phyloP scores from a whole-genome alignment of 1,140 invertebrate genomes.

The Phthorimaea operculella region DNA sequence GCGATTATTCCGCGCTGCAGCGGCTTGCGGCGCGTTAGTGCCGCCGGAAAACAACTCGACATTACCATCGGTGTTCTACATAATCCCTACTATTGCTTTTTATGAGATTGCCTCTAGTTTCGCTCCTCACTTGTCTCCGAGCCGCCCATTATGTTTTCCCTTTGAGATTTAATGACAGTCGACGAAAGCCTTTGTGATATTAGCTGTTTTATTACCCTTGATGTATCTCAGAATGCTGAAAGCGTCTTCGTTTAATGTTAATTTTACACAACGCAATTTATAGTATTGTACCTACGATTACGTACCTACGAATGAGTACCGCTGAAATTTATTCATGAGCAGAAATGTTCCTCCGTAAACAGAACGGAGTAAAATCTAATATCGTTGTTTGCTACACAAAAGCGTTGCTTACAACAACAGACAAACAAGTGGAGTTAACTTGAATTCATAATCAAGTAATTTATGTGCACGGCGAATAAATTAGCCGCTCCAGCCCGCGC shows the following conservation, averaged over 20 bases:
- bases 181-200: slow-evolving; percentile 3
- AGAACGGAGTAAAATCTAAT: slow-evolving; percentile 26
- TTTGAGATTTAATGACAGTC: slow-evolving; percentile 6
- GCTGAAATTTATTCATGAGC: slow-evolving; percentile 6
- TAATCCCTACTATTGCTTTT: slow-evolving; percentile 58
- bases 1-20: slow-evolving; percentile 66
- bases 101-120: slow-evolving; percentile 45
- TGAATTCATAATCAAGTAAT: slow-evolving; percentile 69
- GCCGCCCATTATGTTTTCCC: slow-evolving; percentile 20
- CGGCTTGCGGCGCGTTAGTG: slow-evolving; percentile 57
- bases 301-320: background rate
- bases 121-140: slow-evolving; percentile 29
- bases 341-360: slow-evolving; percentile 3
- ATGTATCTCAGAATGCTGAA: background rate
- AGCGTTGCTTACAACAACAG: slow-evolving; percentile 60
- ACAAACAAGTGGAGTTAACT: slow-evolving; percentile 62
- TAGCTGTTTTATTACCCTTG: background rate
- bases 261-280: background rate
- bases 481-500: slow-evolving; percentile 61
- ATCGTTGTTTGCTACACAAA: slow-evolving; percentile 58
- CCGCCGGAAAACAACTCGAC: slow-evolving; percentile 50
- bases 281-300: background rate
- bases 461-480: slow-evolving; percentile 68
- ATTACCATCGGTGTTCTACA: slow-evolving; percentile 56
- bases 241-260: background rate